These are phyloP conservation scores for Sebastes iracundus DNA, from an alignment of 2,797 vertebrate genomes.

Conservation along the genomic window DNA sequence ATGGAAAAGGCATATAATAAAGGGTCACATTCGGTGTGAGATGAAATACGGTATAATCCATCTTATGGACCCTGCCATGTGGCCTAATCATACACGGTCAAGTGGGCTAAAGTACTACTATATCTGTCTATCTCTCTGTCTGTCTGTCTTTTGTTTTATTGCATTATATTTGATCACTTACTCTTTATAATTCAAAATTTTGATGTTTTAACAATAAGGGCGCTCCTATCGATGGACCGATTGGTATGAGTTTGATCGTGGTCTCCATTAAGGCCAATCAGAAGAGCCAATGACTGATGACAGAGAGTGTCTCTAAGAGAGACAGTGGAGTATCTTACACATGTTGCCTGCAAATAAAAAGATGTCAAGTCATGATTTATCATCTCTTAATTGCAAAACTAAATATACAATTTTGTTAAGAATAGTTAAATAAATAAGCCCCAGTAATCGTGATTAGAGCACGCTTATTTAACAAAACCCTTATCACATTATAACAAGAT, in stretches of 20 bases:
- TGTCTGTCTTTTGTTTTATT: not conserved
- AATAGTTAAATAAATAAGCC: not conserved
- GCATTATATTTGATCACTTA: not conserved
- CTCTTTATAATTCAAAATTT: not conserved
- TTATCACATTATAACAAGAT: not conserved
- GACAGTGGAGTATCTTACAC: not conserved
- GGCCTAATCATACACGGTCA: slow-evolving; percentile 53
- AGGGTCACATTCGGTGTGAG: slow-evolving; percentile 66
- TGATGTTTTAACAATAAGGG: no score
- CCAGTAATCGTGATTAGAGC: not conserved
- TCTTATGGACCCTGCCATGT: slow-evolving; percentile 50
- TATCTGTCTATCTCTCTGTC: not conserved
- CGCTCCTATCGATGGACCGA: no score
- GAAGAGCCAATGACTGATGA: no score
- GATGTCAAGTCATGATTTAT: not conserved
- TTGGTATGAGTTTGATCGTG: no score
- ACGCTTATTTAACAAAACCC: not conserved
- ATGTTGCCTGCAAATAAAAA: not conserved
- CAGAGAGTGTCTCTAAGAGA: not conserved
- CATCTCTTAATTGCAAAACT: not conserved
- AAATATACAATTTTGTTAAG: not conserved
- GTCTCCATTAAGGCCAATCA: no score
- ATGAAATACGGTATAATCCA: slow-evolving; percentile 71
- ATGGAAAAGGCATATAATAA: slow-evolving; percentile 69
- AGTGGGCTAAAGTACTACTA: slow-evolving; percentile 21